Evolutionary conservation across 2,888 invertebrate species (phyloP).

Genomic region (Elysia crispata): DNA sequence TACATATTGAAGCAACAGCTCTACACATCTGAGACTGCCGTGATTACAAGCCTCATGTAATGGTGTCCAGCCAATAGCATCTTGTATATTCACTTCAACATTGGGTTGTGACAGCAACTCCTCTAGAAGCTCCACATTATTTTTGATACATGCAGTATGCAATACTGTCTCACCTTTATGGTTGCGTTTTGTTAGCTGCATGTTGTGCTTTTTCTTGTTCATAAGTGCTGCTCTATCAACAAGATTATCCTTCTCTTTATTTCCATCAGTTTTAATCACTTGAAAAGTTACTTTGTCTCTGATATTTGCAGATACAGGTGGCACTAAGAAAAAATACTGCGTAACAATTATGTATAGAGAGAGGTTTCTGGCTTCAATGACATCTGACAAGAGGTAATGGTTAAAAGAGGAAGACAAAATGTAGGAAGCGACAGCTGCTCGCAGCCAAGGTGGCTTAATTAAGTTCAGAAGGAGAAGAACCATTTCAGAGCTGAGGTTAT

Average conservation of each 20-base stretch:
- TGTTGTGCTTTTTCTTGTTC: no score
- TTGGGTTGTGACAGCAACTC: constrained; percentile 77
- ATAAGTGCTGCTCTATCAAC: no score
- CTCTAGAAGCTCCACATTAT: constrained; percentile 62
- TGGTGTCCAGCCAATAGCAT: constrained; percentile 85
- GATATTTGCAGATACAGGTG: background rate
- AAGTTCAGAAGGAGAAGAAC: constrained; percentile 47
- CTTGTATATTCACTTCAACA: constrained; percentile 83
- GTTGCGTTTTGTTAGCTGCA: constrained; percentile 57
- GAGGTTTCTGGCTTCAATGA: constrained; percentile 12
- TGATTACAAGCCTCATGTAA: constrained; percentile 84
- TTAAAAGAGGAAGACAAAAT: constrained; percentile 57
- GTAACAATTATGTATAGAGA: constrained; percentile 21
- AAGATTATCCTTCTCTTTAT: background rate
- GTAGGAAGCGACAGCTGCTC: constrained; percentile 57
- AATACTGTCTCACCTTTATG: constrained; percentile 69
- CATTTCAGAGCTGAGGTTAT: constrained; percentile 24
- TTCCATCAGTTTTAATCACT: background rate
- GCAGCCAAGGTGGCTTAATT: constrained; percentile 61
- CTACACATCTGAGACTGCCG: constrained; percentile 81
- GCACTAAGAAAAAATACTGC: constrained; percentile 36
- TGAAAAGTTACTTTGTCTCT: background rate
- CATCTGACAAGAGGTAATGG: constrained; percentile 59
- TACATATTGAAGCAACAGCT: constrained; percentile 80
- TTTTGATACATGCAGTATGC: constrained; percentile 73